phyloP scores from a whole-genome alignment of 2,888 invertebrate genomes.

The Nomada ruficornis region DNA sequence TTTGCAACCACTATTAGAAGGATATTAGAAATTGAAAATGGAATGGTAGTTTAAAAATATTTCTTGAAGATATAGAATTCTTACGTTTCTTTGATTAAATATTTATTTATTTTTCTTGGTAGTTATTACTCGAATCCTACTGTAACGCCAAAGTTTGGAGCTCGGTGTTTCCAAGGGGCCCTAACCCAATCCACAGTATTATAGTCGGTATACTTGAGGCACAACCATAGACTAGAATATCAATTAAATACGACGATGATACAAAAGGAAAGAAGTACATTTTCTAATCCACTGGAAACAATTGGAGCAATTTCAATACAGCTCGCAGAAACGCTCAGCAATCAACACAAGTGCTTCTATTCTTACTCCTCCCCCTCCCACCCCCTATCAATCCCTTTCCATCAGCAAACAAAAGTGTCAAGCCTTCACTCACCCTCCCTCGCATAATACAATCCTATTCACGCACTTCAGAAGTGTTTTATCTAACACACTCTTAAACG shows the following conservation, averaged over 20 bases:
- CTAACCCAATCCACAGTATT: no score
- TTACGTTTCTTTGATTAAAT: no score
- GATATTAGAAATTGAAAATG: no score
- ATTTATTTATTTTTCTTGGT: no score
- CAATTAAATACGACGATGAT: no score
- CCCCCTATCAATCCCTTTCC: slow-evolving; percentile 25
- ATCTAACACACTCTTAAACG: not conserved
- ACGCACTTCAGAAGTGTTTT: not conserved
- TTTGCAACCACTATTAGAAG: not conserved
- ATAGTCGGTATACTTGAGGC: no score
- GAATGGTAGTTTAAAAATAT: no score
- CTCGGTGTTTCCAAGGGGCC: no score
- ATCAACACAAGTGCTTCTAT: slow-evolving; percentile 30
- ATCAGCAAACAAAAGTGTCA: slow-evolving; percentile 13
- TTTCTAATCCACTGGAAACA: not conserved
- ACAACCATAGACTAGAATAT: no score
- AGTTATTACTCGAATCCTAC: no score
- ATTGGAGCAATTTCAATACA: slow-evolving; percentile 3
- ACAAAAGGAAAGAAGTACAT: not conserved
- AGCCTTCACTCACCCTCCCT: slow-evolving; percentile 6
- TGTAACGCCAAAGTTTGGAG: no score
- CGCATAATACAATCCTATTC: slow-evolving; percentile 10
- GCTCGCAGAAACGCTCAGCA: slow-evolving; percentile 1
- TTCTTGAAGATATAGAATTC: no score
- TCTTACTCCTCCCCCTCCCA: not conserved